Conservation (phyloP, 2,797 vertebrate species). For the Scolopax rusticola region DNA sequence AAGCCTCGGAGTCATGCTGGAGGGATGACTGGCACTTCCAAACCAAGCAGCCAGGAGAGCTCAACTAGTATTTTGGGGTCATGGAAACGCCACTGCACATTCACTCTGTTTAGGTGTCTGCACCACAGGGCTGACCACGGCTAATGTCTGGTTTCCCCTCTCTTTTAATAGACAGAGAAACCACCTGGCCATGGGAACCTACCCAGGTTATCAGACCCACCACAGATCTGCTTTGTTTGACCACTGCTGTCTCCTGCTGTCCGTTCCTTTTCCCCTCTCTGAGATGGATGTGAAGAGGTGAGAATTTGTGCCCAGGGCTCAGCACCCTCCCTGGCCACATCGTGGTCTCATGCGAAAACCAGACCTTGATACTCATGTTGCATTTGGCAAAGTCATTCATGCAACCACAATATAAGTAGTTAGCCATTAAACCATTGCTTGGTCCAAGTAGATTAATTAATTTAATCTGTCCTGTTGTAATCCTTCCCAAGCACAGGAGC, state of each 20-base stretch:
- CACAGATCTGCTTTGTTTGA: background rate
- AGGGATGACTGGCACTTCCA: background rate
- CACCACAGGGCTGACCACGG: background rate
- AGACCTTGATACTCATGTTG: background rate
- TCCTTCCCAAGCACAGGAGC: background rate
- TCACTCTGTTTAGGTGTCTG: background rate
- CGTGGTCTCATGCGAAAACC: fast-evolving
- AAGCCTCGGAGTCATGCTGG: background rate
- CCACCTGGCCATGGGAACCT: background rate
- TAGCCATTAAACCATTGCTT: background rate
- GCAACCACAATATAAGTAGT: background rate
- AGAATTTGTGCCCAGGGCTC: background rate
- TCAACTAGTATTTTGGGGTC: background rate
- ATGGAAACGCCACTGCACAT: background rate
- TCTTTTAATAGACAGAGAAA: background rate
- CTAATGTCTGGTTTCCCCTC: background rate
- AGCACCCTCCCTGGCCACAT: background rate
- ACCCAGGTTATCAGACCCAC: background rate
- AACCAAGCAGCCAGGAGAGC: background rate
- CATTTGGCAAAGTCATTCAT: background rate
- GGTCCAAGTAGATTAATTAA: background rate
- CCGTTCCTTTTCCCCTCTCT: background rate
- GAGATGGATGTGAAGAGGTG: background rate
- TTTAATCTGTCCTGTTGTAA: background rate
- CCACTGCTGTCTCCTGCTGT: background rate